phyloP scores from a whole-genome alignment of 2,797 vertebrate species.

The Diglossa cyanea region DNA sequence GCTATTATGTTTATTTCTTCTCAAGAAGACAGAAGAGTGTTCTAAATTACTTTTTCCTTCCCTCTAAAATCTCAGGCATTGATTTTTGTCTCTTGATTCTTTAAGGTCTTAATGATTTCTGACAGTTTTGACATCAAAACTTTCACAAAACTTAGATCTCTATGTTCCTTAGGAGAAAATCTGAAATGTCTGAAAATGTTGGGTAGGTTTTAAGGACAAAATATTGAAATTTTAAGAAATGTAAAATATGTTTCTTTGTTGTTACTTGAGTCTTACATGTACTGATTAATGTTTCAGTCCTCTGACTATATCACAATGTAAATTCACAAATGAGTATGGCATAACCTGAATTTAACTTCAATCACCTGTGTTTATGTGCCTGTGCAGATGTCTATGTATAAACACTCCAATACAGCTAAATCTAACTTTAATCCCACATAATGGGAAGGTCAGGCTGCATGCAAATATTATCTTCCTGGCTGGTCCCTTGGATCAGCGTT shows the following conservation, averaged over 20 bases:
- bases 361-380: neutral
- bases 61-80: neutral
- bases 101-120: neutral
- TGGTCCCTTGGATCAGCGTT: neutral
- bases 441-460: neutral
- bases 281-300: neutral
- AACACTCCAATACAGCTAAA: neutral
- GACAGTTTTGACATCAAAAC: neutral
- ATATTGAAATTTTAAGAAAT: neutral
- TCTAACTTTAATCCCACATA: neutral
- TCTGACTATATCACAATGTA: neutral
- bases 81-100: neutral
- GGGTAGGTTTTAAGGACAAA: neutral
- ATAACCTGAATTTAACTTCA: neutral
- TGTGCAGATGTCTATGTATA: neutral
- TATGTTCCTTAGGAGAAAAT: neutral
- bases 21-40: neutral
- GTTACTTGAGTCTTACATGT: accelerated
- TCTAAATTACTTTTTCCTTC: neutral
- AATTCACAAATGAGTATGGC: neutral
- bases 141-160: neutral
- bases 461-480: neutral
- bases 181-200: neutral
- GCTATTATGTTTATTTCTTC: neutral
- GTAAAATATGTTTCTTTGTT: neutral